Evolutionary conservation across 2,113 vertebrate species (phyloP).

Genomic region (Atrichornis clamosus): DNA sequence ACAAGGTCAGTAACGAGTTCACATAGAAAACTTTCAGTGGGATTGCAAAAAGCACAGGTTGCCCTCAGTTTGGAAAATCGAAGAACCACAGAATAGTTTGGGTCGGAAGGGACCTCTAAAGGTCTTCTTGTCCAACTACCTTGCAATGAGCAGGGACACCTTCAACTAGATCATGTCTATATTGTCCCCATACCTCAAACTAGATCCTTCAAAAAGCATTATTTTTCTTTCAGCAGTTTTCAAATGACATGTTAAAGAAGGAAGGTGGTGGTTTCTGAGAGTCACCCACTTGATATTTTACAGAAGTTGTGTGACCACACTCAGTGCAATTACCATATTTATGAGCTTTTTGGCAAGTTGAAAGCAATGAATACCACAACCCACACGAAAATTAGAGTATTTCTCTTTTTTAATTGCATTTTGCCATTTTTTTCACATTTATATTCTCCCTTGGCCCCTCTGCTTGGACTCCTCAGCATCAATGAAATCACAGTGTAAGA

Average conservation of each 20-base stretch:
- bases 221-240: neutral
- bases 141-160: neutral
- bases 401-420: neutral
- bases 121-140: neutral
- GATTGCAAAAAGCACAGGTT: neutral
- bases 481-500: neutral
- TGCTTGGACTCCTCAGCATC: neutral
- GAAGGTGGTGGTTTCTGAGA: neutral
- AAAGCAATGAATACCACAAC: neutral
- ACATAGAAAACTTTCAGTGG: neutral
- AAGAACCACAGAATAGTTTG: neutral
- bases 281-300: accelerated
- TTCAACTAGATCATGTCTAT: neutral
- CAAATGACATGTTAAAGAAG: neutral
- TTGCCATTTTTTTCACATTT: neutral
- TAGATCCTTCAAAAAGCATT: neutral
- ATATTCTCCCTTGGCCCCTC: neutral
- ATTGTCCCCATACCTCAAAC: neutral
- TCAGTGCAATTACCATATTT: neutral
- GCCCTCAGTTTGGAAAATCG: neutral
- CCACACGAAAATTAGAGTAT: neutral
- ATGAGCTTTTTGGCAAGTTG: neutral
- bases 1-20: neutral
- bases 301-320: neutral
- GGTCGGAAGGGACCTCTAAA: neutral